Evolutionary conservation across 2,113 vertebrate genomes (phyloP).

Genomic region (Neomonachus schauinslandi): DNA sequence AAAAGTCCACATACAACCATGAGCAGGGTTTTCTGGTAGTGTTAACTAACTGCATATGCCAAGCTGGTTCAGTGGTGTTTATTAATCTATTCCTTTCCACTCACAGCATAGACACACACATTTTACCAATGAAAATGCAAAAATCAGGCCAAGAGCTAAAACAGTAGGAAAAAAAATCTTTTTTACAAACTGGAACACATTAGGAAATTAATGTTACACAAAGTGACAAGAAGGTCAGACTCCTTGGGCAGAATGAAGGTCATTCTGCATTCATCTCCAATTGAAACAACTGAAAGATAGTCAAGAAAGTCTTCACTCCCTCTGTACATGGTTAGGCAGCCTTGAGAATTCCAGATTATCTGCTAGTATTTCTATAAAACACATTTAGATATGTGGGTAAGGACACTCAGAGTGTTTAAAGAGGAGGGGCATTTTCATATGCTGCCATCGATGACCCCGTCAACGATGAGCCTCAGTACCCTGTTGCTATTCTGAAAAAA

Average conservation of each 20-base stretch:
- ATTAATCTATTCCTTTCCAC: not conserved
- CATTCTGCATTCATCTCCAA: conserved; percentile 50
- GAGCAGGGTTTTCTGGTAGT: conserved; percentile 60
- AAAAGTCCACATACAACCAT: conserved; percentile 76
- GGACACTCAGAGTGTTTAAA: not conserved
- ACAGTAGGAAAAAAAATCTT: not conserved
- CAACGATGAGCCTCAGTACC: not conserved
- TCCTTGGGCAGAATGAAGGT: not conserved
- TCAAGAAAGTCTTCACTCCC: not conserved
- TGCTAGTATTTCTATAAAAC: not conserved
- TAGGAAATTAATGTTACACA: conserved; percentile 40
- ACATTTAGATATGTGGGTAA: not conserved
- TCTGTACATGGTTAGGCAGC: not conserved
- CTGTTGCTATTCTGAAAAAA: not conserved
- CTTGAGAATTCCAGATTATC: conserved; percentile 15
- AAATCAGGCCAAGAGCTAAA: conserved; percentile 18
- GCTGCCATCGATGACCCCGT: not conserved
- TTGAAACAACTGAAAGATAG: not conserved
- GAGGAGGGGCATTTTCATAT: not conserved
- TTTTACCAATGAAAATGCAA: conserved; percentile 47
- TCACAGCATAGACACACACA: conserved; percentile 42
- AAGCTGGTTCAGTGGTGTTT: conserved; percentile 28
- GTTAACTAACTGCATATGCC: conserved; percentile 52
- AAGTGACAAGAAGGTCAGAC: conserved; percentile 48
- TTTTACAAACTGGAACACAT: not conserved